phyloP scores from a whole-genome alignment of 2,113 vertebrate species.

The Puffinus mauretanicus region DNA sequence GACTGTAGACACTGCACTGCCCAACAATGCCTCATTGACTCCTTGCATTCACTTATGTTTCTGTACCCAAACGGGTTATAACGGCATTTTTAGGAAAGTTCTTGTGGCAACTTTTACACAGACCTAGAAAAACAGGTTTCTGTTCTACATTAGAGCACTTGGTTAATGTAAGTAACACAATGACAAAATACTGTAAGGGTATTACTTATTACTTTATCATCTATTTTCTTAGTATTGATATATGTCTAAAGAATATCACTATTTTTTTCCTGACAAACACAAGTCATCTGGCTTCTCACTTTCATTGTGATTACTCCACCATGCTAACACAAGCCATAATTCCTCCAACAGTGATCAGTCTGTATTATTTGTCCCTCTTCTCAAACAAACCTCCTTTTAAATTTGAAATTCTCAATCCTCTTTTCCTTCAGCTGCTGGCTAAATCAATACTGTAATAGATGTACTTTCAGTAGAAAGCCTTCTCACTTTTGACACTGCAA shows the following conservation, averaged over 20 bases:
- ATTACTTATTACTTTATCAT: background rate
- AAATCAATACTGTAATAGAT: slow-evolving; percentile 74
- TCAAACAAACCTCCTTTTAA: slow-evolving; percentile 49
- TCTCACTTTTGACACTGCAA: slow-evolving; percentile 61
- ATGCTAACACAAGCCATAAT: background rate
- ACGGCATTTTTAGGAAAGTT: background rate
- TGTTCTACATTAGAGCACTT: background rate
- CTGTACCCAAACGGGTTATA: accelerated
- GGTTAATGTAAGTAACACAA: background rate
- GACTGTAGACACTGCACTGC: background rate
- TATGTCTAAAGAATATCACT: background rate
- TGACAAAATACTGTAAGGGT: background rate
- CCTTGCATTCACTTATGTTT: background rate
- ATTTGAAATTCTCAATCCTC: slow-evolving; percentile 60
- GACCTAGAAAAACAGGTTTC: background rate
- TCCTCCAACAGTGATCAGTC: slow-evolving; percentile 41
- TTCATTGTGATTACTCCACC: background rate
- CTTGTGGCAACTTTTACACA: background rate
- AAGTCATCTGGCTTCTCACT: background rate
- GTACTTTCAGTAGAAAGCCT: slow-evolving; percentile 53
- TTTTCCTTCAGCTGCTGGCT: background rate
- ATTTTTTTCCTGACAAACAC: background rate
- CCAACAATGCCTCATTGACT: background rate
- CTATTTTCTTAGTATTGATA: background rate
- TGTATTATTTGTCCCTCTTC: slow-evolving; percentile 53